phyloP scores from a whole-genome alignment of 2,113 vertebrate genomes.

The Laticauda laticaudata region DNA sequence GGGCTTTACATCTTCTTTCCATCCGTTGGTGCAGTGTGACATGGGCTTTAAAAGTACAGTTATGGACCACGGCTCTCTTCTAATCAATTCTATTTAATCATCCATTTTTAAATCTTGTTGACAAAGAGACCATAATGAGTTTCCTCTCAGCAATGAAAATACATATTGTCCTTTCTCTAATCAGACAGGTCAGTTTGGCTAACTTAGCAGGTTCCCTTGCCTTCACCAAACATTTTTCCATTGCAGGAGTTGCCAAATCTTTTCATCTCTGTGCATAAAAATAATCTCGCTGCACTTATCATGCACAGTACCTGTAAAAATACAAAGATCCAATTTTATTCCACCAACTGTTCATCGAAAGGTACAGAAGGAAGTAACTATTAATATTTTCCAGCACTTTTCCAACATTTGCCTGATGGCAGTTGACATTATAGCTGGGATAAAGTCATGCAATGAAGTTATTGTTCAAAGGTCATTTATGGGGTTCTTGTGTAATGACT shows the following conservation, averaged over 20 bases:
- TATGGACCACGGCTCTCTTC: not conserved
- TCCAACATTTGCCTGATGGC: not conserved
- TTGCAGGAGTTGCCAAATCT: not conserved
- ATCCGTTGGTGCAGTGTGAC: too few species aligned
- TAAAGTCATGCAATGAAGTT: not conserved
- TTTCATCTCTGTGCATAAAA: not conserved
- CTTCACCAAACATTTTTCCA: not conserved
- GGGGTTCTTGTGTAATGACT: not conserved
- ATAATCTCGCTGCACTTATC: not conserved
- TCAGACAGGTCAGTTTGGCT: not conserved
- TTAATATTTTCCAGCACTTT: not conserved
- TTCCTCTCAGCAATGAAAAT: not conserved
- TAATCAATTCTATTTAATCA: not conserved
- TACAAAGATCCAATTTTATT: not conserved
- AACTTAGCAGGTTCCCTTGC: not conserved
- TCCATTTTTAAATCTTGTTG: not conserved
- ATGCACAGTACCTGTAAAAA: not conserved
- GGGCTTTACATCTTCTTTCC: too few species aligned
- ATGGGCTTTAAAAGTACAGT: not conserved
- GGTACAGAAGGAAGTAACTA: not conserved
- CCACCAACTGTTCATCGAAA: not conserved
- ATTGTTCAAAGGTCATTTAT: not conserved
- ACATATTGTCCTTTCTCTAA: not conserved
- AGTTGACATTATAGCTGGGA: not conserved
- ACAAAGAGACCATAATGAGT: not conserved